These are phyloP conservation scores for Eclectus roratus DNA, from an alignment of 2,113 vertebrate genomes.

Conservation along the genomic window DNA sequence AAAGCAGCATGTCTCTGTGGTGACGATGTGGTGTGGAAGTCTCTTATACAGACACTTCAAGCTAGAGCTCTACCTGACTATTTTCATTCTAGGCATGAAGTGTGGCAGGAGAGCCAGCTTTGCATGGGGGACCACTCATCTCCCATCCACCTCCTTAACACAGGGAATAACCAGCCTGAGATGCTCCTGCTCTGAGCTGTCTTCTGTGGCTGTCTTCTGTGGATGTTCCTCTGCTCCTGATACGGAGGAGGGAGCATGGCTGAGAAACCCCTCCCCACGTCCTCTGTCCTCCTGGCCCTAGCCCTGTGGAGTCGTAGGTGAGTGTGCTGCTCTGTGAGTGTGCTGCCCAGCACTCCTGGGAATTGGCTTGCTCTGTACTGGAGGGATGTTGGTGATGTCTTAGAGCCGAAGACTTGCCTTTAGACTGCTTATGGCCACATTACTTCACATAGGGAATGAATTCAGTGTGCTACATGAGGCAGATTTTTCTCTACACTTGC, in stretches of 20 bases:
- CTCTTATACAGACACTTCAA: neutral
- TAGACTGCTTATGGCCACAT: neutral
- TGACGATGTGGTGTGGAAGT: neutral
- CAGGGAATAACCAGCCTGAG: neutral
- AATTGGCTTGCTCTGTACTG: neutral
- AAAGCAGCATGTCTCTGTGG: neutral
- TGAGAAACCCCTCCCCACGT: neutral
- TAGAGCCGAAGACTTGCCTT: neutral
- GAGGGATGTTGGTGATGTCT: neutral
- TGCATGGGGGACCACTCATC: neutral
- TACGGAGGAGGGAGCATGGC: neutral
- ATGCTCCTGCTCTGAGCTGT: neutral
- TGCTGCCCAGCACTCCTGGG: neutral
- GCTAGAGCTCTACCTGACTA: neutral
- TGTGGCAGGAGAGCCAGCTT: neutral
- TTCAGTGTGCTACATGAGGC: neutral
- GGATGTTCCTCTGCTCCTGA: accelerated
- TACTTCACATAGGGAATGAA: neutral
- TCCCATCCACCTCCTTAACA: neutral
- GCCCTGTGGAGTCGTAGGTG: neutral
- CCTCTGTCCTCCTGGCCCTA: neutral
- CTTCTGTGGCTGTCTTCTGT: neutral
- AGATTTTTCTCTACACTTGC: neutral
- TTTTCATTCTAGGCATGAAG: neutral
- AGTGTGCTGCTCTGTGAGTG: neutral